Conservation (phyloP, 2,797 vertebrate genomes). For the Sciaenops ocellatus region DNA sequence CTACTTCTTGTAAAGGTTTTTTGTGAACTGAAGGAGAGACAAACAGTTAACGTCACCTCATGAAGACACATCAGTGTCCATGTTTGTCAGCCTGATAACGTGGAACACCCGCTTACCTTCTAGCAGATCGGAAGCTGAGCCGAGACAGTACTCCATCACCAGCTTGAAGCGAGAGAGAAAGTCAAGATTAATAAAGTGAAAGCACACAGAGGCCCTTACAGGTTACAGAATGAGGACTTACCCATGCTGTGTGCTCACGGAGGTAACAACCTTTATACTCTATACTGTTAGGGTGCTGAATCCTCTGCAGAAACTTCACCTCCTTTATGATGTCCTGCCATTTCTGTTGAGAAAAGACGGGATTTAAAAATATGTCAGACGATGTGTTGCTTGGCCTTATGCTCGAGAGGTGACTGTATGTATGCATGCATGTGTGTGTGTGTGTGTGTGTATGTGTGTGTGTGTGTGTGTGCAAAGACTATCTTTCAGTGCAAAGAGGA, state of each 20-base stretch:
- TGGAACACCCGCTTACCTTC: conserved; percentile 88
- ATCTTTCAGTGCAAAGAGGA: conserved; percentile 36
- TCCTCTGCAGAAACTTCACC: conserved; percentile 98
- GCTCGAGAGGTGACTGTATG: neutral
- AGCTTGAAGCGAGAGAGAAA: conserved; percentile 81
- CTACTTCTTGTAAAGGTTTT: conserved; percentile 98
- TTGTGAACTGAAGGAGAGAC: conserved; percentile 91
- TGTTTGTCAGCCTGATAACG: neutral
- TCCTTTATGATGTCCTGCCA: conserved; percentile 99
- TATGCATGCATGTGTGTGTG: neutral
- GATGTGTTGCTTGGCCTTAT: neutral
- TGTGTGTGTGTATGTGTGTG: neutral
- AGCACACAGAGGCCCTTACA: neutral
- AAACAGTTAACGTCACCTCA: conserved; percentile 14
- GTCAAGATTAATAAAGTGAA: neutral
- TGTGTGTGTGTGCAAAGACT: neutral
- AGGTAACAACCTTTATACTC: conserved; percentile 99
- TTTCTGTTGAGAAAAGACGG: conserved; percentile 86
- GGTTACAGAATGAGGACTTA: conserved; percentile 71
- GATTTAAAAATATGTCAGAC: neutral
- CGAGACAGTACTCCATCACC: conserved; percentile 99
- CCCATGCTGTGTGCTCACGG: conserved; percentile 98
- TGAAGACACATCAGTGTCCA: neutral
- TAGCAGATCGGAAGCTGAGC: conserved; percentile 97
- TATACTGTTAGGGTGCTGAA: conserved; percentile 99